These are phyloP conservation scores for Coregonus sp. DNA, from an alignment of 2,797 vertebrate species.

Conservation along the genomic window DNA sequence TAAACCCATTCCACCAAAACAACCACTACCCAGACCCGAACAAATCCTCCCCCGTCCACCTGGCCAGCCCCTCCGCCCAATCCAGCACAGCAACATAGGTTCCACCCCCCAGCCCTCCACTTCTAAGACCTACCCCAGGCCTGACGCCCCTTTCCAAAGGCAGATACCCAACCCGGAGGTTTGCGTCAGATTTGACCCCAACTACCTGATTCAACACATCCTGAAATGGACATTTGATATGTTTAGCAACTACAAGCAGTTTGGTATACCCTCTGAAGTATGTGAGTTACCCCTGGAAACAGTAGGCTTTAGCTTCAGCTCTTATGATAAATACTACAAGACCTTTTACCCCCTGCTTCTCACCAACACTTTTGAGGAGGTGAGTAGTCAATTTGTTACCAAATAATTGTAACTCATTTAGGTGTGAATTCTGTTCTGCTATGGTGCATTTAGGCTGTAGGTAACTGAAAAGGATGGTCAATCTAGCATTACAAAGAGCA, in stretches of 20 bases:
- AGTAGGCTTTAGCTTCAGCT: slow-evolving; percentile 74
- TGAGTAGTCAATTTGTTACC: slow-evolving; percentile 48
- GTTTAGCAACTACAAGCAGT: slow-evolving; percentile 66
- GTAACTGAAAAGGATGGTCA: background rate
- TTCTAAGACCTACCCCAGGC: slow-evolving; percentile 41
- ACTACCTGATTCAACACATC: slow-evolving; percentile 70
- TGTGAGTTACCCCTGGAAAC: slow-evolving; percentile 63
- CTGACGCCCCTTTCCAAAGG: slow-evolving; percentile 27
- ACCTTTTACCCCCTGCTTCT: slow-evolving; percentile 81
- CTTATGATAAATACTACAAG: slow-evolving; percentile 75
- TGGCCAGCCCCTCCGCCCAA: background rate
- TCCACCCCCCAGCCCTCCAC: slow-evolving; percentile 17
- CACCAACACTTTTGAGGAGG: slow-evolving; percentile 84
- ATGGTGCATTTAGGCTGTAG: background rate
- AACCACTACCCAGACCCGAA: background rate
- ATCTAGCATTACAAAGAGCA: too few relatives aligned
- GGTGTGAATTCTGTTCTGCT: background rate
- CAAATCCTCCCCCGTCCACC: background rate
- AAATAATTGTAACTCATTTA: background rate
- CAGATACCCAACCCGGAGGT: background rate
- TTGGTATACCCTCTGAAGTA: slow-evolving; percentile 72
- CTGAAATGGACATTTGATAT: slow-evolving; percentile 79
- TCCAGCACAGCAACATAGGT: background rate
- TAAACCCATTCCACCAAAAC: background rate
- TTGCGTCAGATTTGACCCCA: slow-evolving; percentile 28